These are phyloP conservation scores for Cephus sareptanus DNA, from an alignment of 2,888 invertebrate species.

Conservation along the genomic window DNA sequence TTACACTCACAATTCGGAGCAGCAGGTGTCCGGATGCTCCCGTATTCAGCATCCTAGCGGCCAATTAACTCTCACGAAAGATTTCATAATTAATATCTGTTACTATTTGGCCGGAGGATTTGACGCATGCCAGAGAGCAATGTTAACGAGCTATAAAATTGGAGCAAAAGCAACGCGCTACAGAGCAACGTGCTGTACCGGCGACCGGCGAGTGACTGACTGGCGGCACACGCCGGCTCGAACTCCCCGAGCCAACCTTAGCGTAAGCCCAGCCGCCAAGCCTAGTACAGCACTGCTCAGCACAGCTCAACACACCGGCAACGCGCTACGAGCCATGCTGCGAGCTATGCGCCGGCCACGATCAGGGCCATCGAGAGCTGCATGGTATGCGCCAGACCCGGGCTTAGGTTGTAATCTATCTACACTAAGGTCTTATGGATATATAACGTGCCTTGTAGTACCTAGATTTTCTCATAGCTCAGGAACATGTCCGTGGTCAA, in stretches of 20 bases:
- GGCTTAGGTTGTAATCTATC: background rate
- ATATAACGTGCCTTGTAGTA: background rate
- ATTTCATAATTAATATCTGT: background rate
- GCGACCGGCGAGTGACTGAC: constrained; percentile 56
- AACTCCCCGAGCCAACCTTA: constrained; percentile 16
- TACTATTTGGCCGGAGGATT: background rate
- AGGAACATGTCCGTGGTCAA: background rate
- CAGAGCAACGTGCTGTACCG: constrained; percentile 31
- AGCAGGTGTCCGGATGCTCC: background rate
- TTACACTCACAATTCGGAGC: background rate
- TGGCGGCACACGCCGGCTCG: constrained; percentile 38
- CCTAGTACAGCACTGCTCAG: background rate
- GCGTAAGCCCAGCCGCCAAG: constrained; percentile 27
- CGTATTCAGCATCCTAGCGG: background rate
- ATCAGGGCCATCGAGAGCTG: background rate
- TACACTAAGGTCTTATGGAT: background rate
- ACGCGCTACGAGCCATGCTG: background rate
- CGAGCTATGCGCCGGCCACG: background rate
- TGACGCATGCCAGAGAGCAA: background rate
- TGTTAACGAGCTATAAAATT: background rate
- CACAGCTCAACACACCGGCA: background rate
- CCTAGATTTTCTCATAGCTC: background rate
- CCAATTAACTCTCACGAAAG: background rate
- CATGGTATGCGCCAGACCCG: background rate
- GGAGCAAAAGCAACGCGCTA: background rate